Conservation (phyloP, 2,888 invertebrate species). For the Leptopilina myrica region DNA sequence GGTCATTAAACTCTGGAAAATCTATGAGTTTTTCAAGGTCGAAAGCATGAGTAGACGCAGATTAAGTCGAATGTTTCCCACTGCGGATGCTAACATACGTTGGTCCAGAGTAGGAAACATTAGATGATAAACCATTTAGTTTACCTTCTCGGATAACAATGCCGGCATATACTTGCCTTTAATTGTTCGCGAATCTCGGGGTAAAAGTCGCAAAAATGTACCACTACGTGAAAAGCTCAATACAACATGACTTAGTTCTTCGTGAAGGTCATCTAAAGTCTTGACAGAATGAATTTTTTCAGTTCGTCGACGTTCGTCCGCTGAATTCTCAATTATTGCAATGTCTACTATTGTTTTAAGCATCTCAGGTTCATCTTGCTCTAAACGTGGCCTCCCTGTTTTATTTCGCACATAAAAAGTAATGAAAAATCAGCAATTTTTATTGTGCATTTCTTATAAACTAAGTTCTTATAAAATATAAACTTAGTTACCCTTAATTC, state of each 20-base stretch:
- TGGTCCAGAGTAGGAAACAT: conserved; percentile 71
- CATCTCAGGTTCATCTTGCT: conserved; percentile 61
- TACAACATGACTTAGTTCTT: conserved; percentile 42
- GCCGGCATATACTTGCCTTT: conserved; percentile 66
- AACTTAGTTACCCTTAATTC: background rate
- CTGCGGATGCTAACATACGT: conserved; percentile 71
- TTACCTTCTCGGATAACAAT: conserved; percentile 56
- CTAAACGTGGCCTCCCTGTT: conserved; percentile 58
- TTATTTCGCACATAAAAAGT: background rate
- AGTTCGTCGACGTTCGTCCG: conserved; percentile 43
- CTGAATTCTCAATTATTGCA: conserved; percentile 49
- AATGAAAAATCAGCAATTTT: too few species aligned
- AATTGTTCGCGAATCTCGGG: conserved; percentile 52
- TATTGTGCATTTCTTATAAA: too few species aligned
- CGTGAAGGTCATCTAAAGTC: conserved; percentile 43
- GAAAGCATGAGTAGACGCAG: conserved; percentile 59
- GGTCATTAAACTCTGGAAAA: background rate
- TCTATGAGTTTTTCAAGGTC: conserved; percentile 57
- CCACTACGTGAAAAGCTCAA: conserved; percentile 57
- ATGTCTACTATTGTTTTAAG: conserved; percentile 65
- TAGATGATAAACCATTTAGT: conserved; percentile 58
- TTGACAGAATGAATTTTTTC: conserved; percentile 43
- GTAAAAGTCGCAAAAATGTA: conserved; percentile 59
- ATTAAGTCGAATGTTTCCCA: conserved; percentile 62
- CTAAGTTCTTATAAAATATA: too few species aligned